Base-by-base conservation (phyloP, 2,797 vertebrate genomes). In the Gephyroberyx darwinii region DNA sequence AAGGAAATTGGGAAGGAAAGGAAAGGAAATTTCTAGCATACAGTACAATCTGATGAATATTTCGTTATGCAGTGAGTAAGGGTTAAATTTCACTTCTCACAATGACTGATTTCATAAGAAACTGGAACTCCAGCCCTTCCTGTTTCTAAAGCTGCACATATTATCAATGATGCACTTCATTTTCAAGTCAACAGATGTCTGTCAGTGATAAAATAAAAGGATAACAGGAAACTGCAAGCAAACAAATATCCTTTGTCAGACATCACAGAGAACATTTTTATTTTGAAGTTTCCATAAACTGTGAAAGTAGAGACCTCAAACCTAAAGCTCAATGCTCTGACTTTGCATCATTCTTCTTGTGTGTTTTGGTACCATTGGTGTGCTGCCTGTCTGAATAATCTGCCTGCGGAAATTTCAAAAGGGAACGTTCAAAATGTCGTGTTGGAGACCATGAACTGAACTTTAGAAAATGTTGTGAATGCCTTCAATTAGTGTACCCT, bases 61-160 rank as follows among this genome's bases (percentile, higher is more conserved):
- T 60, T 60, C n/a, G 14, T 74, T 54, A 14, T 10, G 5, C 13
- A 3, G 1, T 13, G 41, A 45, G 45, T n/a, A 8, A 14, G 13
- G 43, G 17, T 37, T 14, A 30, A 31, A 47, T 80, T 68, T 71
- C 12, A 60, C 14, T 48, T 78, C 74, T 86, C 77, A 79, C 57
- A 83, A 66, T 30, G 59, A 48, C 58, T 82, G 48, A 81, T 81
- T 84, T 87, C 75, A 68, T 61, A 69, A 83, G 73, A 84, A 85
- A 82, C 72, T 79, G 79, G 75, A 86, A 86, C 75, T 82, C 2
- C 2, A 0, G 13, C 13, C 9, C 78, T 90, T 90, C 85, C 86
- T 75, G 81, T 90, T 87, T 86, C 48, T 52, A 16, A 71, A 82
- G 61, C 31, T 10, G 52, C n/a, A 0, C 13, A n/a, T 13, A 19